Evolutionary conservation across 2,797 vertebrate species (phyloP).

Genomic region (Anniella stebbinsi): DNA sequence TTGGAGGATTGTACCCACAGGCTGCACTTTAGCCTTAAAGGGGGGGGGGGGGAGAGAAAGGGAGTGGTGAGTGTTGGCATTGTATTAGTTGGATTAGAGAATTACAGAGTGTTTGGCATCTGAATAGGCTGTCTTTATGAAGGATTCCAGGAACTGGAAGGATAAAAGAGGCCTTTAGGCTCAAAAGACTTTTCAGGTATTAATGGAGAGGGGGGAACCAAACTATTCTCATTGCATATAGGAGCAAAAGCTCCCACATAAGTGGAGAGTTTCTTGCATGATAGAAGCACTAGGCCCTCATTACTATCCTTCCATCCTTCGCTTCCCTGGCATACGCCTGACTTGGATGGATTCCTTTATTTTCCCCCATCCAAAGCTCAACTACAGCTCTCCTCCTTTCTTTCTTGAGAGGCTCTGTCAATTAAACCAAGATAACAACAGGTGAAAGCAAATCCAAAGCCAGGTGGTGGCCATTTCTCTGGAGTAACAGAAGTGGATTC

Average conservation of each 20-base stretch:
- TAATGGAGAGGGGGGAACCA: slow-evolving; percentile 22
- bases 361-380: neutral
- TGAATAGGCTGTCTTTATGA: slow-evolving; percentile 48
- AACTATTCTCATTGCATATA: neutral
- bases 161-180: slow-evolving; percentile 60
- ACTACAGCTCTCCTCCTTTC: neutral
- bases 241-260: slow-evolving; percentile 49
- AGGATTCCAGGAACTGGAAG: slow-evolving; percentile 45
- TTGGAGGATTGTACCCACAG: accelerated
- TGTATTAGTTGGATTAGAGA: slow-evolving; percentile 43
- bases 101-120: slow-evolving; percentile 51
- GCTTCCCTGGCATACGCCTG: neutral
- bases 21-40: neutral
- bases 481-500: neutral
- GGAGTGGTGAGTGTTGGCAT: slow-evolving; percentile 31
- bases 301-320: neutral
- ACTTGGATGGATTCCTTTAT: slow-evolving; percentile 37
- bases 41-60: neutral
- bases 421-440: slow-evolving; percentile 11
- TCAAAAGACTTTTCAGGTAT: slow-evolving; percentile 43
- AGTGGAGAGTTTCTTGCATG: neutral
- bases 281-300: slow-evolving; percentile 37
- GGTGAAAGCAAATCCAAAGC: neutral
- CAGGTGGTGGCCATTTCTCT: neutral
- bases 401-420: slow-evolving; percentile 16